Percentiles rank a stretch among this genome's conserved stretches.
Evolutionary conservation across 2,888 invertebrate species (phyloP).

Genomic region (Phasia obesa): DNA sequence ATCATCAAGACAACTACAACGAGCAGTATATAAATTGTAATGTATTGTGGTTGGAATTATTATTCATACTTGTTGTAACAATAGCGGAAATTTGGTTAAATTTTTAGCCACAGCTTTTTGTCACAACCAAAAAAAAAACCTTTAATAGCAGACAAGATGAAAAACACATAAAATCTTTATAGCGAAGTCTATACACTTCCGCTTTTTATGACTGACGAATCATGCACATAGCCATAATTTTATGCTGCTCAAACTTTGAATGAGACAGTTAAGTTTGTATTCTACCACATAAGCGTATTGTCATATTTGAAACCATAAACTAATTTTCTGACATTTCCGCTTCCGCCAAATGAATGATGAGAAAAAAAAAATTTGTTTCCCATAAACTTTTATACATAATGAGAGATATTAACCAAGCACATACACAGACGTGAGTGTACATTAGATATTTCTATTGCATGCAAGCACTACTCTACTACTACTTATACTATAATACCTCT

Average conservation of each 20-base stretch:
- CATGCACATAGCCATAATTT: slow-evolving; percentile 39
- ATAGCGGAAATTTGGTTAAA: slow-evolving; percentile 65
- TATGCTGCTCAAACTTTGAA: slow-evolving; percentile 49
- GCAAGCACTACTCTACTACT: slow-evolving; percentile 37
- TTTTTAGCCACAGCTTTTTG: not conserved
- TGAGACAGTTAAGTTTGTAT: slow-evolving; percentile 39
- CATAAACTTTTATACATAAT: slow-evolving; percentile 25
- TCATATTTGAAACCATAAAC: slow-evolving; percentile 70
- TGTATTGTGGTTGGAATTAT: slow-evolving; percentile 24
- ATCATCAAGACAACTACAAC: slow-evolving; percentile 12
- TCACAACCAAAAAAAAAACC: not conserved
- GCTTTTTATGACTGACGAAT: slow-evolving; percentile 52
- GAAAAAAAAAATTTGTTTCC: not conserved
- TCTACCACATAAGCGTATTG: slow-evolving; percentile 63
- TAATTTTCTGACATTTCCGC: slow-evolving; percentile 71
- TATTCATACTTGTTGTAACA: slow-evolving; percentile 10
- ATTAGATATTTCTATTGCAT: not conserved
- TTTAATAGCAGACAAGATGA: slow-evolving; percentile 7
- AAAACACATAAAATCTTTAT: slow-evolving; percentile 39
- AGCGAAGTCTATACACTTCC: slow-evolving; percentile 42
- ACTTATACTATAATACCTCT: slow-evolving; percentile 59
- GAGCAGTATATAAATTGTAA: not conserved
- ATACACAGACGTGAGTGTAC: not conserved
- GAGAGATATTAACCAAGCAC: slow-evolving; percentile 7
- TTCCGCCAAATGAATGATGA: slow-evolving; percentile 59